These are phyloP conservation scores for Bubo scandiacus DNA, from an alignment of 2,113 vertebrate genomes.

Conservation along the genomic window DNA sequence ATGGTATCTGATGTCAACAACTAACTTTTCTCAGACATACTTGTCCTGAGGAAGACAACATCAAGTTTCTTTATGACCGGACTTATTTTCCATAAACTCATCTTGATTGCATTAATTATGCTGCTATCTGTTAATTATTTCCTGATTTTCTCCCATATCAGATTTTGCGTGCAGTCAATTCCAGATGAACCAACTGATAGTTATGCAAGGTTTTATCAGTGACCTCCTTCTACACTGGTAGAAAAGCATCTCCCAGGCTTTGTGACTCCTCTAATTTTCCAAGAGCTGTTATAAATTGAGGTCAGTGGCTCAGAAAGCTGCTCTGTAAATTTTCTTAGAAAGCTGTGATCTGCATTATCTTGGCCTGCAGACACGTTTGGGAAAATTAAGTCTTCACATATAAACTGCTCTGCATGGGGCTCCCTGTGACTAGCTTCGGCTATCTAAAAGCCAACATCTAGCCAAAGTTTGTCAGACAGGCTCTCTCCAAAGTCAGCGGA, in stretches of 20 bases:
- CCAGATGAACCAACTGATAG: background rate
- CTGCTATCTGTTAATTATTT: slow-evolving; percentile 56
- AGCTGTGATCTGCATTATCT: background rate
- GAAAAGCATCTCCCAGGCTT: background rate
- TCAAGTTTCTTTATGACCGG: background rate
- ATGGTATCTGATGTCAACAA: background rate
- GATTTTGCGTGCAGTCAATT: slow-evolving; percentile 37
- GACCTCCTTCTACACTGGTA: background rate
- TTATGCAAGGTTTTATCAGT: background rate
- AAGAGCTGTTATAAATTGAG: background rate
- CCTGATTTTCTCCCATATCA: slow-evolving; percentile 42
- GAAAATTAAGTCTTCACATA: background rate
- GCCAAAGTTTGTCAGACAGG: background rate
- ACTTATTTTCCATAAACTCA: slow-evolving; percentile 36
- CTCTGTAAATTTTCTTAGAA: background rate
- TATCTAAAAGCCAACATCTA: background rate
- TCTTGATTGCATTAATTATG: slow-evolving; percentile 60
- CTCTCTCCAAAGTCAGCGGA: background rate
- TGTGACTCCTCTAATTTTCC: background rate
- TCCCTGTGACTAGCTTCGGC: rapidly evolving
- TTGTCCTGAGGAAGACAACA: slow-evolving; percentile 4
- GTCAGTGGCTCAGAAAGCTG: background rate
- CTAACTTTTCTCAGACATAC: background rate
- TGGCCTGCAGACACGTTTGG: background rate
- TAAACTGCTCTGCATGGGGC: rapidly evolving